These are phyloP conservation scores for Panopea generosa DNA, from an alignment of 2,888 invertebrate species.

Conservation along the genomic window DNA sequence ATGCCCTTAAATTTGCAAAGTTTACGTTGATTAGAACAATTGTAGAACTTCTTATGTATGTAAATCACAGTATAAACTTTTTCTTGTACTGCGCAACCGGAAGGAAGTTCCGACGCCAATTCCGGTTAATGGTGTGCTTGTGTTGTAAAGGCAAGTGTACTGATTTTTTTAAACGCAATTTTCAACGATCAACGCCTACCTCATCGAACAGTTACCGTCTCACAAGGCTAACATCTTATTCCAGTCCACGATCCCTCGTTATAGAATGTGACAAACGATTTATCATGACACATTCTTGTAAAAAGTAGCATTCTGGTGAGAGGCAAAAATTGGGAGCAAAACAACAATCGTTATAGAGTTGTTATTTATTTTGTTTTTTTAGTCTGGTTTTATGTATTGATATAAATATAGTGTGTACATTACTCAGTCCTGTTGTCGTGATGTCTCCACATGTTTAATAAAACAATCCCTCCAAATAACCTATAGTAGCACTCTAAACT, in stretches of 20 bases:
- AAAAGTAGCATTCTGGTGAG: too few species aligned
- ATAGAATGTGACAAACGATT: slow-evolving; percentile 47
- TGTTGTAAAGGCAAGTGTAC: slow-evolving; percentile 41
- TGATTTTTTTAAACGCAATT: slow-evolving; percentile 16
- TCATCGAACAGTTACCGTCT: too few species aligned
- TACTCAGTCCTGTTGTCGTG: too few species aligned
- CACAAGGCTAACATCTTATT: slow-evolving; percentile 2
- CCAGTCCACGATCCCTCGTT: slow-evolving; percentile 37
- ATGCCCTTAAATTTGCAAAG: slow-evolving; percentile 59
- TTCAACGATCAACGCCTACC: not conserved
- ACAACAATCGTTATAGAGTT: too few species aligned
- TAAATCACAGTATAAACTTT: slow-evolving; percentile 82
- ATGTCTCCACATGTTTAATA: too few species aligned
- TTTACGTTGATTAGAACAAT: slow-evolving; percentile 75
- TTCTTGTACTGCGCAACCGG: slow-evolving; percentile 79
- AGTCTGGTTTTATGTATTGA: too few species aligned
- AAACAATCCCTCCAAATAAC: too few species aligned
- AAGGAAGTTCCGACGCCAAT: slow-evolving; percentile 72
- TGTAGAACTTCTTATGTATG: slow-evolving; percentile 81
- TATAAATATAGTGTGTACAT: too few species aligned
- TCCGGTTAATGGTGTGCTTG: slow-evolving; percentile 58
- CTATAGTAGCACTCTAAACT: too few species aligned
- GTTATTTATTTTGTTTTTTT: too few species aligned
- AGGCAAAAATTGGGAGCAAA: too few species aligned
- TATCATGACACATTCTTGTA: too few species aligned